Percentiles rank a stretch among this genome's conserved stretches.
phyloP scores from a whole-genome alignment of 2,888 invertebrate genomes.

The Idaea aversata region DNA sequence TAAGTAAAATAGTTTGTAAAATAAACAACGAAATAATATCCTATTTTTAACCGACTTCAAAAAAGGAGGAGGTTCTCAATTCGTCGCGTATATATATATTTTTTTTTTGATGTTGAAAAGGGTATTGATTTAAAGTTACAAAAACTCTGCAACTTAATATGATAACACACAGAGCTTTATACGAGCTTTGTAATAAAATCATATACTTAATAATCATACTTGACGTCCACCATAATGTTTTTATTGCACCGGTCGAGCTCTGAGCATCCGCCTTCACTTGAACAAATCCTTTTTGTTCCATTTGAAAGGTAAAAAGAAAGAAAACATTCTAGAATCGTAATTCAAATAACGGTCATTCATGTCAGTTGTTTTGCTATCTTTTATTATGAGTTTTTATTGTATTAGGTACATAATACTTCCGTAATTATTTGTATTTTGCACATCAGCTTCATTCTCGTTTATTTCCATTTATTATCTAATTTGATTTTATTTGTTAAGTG shows the following conservation, averaged over 20 bases:
- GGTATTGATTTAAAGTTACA: no score
- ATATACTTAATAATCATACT: conserved; percentile 13
- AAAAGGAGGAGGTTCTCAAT: no score
- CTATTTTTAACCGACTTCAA: no score
- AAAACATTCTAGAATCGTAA: neutral
- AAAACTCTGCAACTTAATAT: no score
- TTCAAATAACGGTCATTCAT: neutral
- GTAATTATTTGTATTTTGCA: neutral
- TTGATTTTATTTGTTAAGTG: conserved; percentile 23
- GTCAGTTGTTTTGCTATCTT: neutral
- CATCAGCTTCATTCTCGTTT: neutral
- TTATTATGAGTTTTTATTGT: no score
- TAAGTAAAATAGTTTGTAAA: no score
- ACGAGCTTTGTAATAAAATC: conserved; percentile 7
- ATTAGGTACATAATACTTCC: neutral
- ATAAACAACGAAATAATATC: no score
- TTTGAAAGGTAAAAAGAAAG: conserved; percentile 7
- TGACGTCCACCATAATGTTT: conserved; percentile 16
- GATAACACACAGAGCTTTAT: neutral
- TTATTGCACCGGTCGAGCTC: conserved; percentile 30
- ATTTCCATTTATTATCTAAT: neutral
- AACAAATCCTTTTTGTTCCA: conserved; percentile 26
- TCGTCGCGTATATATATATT: no score
- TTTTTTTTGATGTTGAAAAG: no score
- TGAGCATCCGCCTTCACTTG: conserved; percentile 28